Evolutionary conservation across 2,113 vertebrate genomes (phyloP).

Genomic region (Atrichornis clamosus): DNA sequence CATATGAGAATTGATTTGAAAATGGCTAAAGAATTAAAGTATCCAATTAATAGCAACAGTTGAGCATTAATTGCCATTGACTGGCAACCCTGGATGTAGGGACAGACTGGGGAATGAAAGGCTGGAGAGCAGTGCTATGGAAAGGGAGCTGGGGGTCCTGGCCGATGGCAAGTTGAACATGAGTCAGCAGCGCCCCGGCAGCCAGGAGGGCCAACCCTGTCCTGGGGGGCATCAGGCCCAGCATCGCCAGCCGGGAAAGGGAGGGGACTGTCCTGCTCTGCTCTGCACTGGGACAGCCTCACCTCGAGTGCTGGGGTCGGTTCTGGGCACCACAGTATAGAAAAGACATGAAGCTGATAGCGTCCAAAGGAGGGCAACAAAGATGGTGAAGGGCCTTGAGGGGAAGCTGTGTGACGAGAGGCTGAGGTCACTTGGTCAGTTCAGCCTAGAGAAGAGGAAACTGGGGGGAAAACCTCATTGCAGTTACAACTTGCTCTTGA

Average conservation of each 20-base stretch:
- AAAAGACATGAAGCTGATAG: background rate
- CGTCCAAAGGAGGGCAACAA: too few species aligned
- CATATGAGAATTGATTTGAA: background rate
- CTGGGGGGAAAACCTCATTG: background rate
- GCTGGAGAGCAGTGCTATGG: rapidly evolving
- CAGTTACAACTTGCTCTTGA: background rate
- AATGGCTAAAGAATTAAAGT: background rate
- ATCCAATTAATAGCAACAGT: background rate
- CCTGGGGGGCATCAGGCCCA: background rate
- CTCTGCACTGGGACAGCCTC: rapidly evolving
- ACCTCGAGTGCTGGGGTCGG: rapidly evolving
- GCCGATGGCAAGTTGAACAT: rapidly evolving
- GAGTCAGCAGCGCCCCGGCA: background rate
- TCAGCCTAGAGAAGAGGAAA: background rate
- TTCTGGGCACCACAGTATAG: background rate
- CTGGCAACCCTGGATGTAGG: background rate
- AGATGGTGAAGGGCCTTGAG: background rate
- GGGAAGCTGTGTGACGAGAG: rapidly evolving
- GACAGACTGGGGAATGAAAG: background rate
- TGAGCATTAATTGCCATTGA: background rate
- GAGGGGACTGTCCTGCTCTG: background rate
- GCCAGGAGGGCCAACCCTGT: background rate
- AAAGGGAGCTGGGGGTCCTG: background rate
- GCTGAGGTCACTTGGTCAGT: background rate
- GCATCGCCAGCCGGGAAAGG: rapidly evolving